phyloP scores from a whole-genome alignment of 2,113 vertebrate species.

The Poeciliopsis turrubarensis region DNA sequence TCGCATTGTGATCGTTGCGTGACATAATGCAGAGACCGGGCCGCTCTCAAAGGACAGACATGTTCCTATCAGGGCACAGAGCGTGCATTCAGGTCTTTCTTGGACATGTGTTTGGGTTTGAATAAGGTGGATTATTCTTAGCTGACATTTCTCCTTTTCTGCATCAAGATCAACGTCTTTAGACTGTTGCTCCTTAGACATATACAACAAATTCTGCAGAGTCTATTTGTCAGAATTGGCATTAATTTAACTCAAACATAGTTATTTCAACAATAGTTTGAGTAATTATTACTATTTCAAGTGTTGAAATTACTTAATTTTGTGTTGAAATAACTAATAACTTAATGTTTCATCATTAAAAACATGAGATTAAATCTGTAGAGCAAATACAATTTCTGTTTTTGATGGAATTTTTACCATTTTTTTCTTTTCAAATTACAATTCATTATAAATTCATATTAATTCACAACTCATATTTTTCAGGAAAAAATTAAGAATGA shows the following conservation, averaged over 20 bases:
- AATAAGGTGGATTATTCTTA: neutral
- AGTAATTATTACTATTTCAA: too few species aligned
- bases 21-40: slow-evolving; percentile 35
- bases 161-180: neutral
- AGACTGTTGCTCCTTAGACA: neutral
- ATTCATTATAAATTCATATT: too few species aligned
- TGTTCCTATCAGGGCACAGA: slow-evolving; percentile 11
- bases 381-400: too few species aligned
- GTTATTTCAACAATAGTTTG: too few species aligned
- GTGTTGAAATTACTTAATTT: too few species aligned
- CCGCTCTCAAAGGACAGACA: slow-evolving; percentile 32
- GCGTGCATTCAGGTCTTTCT: slow-evolving; percentile 4
- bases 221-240: too few species aligned
- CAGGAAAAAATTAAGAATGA: too few species aligned
- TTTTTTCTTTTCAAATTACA: too few species aligned
- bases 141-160: neutral
- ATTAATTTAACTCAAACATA: too few species aligned
- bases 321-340: too few species aligned
- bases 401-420: too few species aligned
- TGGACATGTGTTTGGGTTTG: neutral
- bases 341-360: neutral
- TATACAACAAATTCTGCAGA: too few species aligned
- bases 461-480: neutral
- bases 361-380: neutral
- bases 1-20: slow-evolving; percentile 25